Conservation (phyloP, 1,140 invertebrate species). For the Gonatopus flavifemur region DNA sequence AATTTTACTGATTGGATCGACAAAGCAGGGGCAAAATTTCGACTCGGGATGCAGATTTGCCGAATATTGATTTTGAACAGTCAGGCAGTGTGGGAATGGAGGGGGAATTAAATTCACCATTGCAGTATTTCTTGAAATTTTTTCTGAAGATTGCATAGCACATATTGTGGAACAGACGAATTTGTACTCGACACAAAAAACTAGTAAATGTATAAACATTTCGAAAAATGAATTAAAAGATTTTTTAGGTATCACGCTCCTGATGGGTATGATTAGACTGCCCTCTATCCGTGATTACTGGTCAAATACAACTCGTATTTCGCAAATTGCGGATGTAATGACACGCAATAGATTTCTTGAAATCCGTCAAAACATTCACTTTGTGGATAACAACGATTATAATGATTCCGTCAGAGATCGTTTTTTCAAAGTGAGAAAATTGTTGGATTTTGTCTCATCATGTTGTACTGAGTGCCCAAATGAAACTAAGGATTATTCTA, state of each 20-base stretch:
- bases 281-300: not conserved
- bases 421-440: slow-evolving; percentile 3
- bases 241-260: not conserved
- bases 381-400: too few relatives aligned
- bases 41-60: not conserved
- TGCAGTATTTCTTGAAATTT: not conserved
- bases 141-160: not conserved
- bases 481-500: not conserved
- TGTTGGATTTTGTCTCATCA: not conserved
- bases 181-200: not conserved
- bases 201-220: not conserved
- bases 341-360: too few relatives aligned
- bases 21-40: too few relatives aligned
- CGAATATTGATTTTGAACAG: not conserved
- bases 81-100: not conserved
- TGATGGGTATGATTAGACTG: not conserved
- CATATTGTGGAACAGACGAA: not conserved
- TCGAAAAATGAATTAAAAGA: not conserved
- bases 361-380: too few relatives aligned
- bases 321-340: not conserved
- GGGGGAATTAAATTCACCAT: not conserved
- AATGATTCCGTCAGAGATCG: too few relatives aligned
- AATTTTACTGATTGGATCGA: too few relatives aligned
- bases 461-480: not conserved
- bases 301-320: not conserved